phyloP scores from a whole-genome alignment of 2,113 vertebrate genomes.

The Pachyramphus minor region DNA sequence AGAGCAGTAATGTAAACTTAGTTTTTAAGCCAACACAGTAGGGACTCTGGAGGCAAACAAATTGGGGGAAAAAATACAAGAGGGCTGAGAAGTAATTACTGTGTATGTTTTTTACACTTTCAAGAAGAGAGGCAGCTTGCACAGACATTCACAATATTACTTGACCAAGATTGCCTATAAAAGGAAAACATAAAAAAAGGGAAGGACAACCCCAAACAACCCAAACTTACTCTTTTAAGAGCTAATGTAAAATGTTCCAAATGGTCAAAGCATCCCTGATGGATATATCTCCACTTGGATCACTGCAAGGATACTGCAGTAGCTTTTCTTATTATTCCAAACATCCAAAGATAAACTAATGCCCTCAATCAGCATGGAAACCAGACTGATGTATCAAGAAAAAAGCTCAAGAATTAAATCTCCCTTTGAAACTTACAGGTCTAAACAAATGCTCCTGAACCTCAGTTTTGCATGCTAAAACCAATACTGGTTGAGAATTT shows the following conservation, averaged over 20 bases:
- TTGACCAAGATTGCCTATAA: background rate
- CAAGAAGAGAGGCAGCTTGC: background rate
- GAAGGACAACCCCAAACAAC: rapidly evolving
- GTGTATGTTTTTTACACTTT: background rate
- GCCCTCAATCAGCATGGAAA: background rate
- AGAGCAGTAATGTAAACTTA: background rate
- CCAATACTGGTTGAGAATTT: background rate
- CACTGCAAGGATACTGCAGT: background rate
- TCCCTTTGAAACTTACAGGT: background rate
- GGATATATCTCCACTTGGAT: background rate
- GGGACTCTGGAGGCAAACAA: background rate
- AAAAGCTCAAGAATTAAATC: background rate
- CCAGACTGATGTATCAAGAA: background rate
- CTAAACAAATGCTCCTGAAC: background rate
- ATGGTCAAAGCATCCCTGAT: background rate
- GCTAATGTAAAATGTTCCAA: background rate
- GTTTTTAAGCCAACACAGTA: background rate
- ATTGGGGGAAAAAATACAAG: background rate
- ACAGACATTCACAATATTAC: background rate
- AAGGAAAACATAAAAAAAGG: background rate
- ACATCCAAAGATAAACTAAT: background rate
- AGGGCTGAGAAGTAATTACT: background rate
- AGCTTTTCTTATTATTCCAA: background rate
- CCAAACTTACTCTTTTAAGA: background rate
- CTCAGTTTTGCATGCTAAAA: background rate